Evolutionary conservation across 1,140 invertebrate genomes (phyloP), one percentile per base, ranked within the genome.

Genomic region (Chlorops oryzae): DNA sequence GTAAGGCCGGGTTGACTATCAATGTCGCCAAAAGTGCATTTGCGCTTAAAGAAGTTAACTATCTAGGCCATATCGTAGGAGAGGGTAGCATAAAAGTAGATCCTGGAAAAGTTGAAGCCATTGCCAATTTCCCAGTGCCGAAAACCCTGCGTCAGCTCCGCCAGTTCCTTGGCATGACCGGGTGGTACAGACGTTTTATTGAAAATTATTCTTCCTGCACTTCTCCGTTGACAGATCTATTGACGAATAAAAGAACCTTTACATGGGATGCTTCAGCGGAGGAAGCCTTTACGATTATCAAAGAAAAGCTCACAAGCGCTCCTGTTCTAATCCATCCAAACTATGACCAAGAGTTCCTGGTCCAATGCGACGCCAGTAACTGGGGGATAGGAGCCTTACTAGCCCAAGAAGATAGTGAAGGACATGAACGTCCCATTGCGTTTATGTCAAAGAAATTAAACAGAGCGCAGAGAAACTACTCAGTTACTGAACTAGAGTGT

Each of bases 381-480:
- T 48, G 21, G 21, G 54, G 50, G 5, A 43, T 48, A 3, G 54
- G 54, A 3, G 54, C 27, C 10, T 37, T 56, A n/a, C 27, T 54
- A n/a, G 39, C 34, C 23, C 52, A 57, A 38, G 22, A 28, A 9
- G 20, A 38, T 3, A 13, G 45, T n/a, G 46, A 55, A 17, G 47
- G 46, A 1, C 18, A 18, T 1, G 59, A 65, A 47, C 20, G 17
- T 18, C 63, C 62, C 3, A 59, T 77, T 12, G 63, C 62, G 5
- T 74, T 67, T 53, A 54, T 63, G 6, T 73, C 73, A 40, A 48
- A 63, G 15, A 62, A 59, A 34, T 45, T 78, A 13, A 62, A 46
- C 22, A 47, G 52, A 5, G 49, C 57, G 1, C 75, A 80, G 61
- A 50, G 45, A 10, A 67, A 69, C 15, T 78, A 74, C 41, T 53